Evolutionary conservation across 2,888 invertebrate species (phyloP).

Genomic region (Achlya flavicornis): DNA sequence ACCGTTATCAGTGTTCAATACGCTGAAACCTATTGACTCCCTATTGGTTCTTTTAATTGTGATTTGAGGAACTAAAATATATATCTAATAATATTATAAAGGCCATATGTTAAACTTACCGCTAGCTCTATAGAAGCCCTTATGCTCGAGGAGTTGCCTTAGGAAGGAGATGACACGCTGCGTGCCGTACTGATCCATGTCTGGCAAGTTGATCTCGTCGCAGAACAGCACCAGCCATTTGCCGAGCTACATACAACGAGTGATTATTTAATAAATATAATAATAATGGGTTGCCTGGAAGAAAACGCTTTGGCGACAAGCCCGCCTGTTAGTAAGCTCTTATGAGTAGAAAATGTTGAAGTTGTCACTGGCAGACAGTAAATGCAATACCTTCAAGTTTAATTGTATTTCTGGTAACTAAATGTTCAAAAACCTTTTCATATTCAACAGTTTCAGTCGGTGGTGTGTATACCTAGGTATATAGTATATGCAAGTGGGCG

Average conservation of each 20-base stretch:
- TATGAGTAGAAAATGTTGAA: no score
- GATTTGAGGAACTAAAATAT: no score
- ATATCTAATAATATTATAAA: background rate
- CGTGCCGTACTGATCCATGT: slow-evolving; percentile 98
- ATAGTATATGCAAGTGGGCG: no score
- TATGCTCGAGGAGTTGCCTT: slow-evolving; percentile 98
- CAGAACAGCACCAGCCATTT: slow-evolving; percentile 99
- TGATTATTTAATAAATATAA: slow-evolving; percentile 12
- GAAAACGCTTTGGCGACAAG: background rate
- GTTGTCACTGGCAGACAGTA: background rate
- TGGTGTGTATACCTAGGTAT: no score
- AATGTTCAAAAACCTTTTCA: background rate
- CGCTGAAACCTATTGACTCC: no score
- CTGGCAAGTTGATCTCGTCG: slow-evolving; percentile 99
- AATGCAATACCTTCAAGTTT: background rate
- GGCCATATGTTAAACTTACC: slow-evolving; percentile 52
- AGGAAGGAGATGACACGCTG: slow-evolving; percentile 99
- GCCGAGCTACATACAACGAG: slow-evolving; percentile 87
- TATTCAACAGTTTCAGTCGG: background rate
- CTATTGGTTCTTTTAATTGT: background rate
- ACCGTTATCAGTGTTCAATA: no score
- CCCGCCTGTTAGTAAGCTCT: no score
- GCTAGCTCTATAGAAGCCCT: slow-evolving; percentile 93
- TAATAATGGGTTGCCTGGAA: background rate
- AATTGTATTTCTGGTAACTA: no score